phyloP scores from a whole-genome alignment of 2,797 vertebrate genomes.

The Syngnathus rostellatus region DNA sequence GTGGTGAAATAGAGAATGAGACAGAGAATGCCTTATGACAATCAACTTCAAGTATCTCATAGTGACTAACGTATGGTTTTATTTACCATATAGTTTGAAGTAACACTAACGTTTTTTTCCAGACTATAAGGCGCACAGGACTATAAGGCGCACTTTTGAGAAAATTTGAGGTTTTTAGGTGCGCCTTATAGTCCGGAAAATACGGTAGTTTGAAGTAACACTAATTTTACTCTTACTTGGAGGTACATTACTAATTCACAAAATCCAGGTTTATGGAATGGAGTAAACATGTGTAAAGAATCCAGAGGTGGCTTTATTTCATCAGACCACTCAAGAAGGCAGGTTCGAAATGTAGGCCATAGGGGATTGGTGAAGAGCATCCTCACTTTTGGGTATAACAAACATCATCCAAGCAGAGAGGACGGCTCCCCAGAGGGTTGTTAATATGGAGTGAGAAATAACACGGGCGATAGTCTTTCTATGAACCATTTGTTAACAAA shows the following conservation, averaged over 20 bases:
- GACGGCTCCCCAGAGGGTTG: background rate
- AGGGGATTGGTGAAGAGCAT: background rate
- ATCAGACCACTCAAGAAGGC: background rate
- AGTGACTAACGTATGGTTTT: too few relatives aligned
- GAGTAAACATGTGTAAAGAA: too few relatives aligned
- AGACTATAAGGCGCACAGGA: too few relatives aligned
- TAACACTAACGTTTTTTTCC: too few relatives aligned
- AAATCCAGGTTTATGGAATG: too few relatives aligned
- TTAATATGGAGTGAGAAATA: background rate
- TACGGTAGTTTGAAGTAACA: too few relatives aligned
- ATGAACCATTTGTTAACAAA: background rate
- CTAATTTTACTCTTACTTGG: too few relatives aligned
- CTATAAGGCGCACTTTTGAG: too few relatives aligned
- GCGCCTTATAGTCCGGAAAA: too few relatives aligned
- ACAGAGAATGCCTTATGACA: constrained; percentile 11
- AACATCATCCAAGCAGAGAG: background rate
- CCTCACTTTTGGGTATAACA: background rate
- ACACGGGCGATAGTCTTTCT: background rate
- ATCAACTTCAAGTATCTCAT: background rate
- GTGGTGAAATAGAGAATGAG: constrained; percentile 36
- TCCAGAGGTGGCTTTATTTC: background rate
- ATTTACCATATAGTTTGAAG: too few relatives aligned
- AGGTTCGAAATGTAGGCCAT: background rate
- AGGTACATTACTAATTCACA: too few relatives aligned
- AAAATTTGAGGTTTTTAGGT: too few relatives aligned